A percentile compares a stretch with the other conserved stretches of the same genome.
Conservation (phyloP, 2,888 invertebrate species). For the Augiades crinisus region DNA sequence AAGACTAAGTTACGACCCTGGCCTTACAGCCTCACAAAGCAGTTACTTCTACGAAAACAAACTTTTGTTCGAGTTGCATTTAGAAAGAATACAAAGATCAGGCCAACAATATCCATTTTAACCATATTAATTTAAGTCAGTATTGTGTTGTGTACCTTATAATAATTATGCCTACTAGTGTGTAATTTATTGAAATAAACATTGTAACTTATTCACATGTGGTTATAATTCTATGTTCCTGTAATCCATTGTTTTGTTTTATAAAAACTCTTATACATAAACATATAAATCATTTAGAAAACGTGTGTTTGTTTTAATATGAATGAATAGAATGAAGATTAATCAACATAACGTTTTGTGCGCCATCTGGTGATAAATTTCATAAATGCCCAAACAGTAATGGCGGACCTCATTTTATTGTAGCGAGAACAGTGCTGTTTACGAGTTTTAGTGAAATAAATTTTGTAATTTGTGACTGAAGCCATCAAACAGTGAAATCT, state of each 20-base stretch:
- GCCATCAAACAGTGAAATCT: constrained; percentile 12
- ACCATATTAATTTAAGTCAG: constrained; percentile 34
- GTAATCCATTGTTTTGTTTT: constrained; percentile 34
- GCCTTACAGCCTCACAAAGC: constrained; percentile 88
- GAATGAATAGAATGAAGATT: not conserved
- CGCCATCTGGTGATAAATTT: constrained; percentile 63
- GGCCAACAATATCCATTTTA: constrained; percentile 75
- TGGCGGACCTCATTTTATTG: constrained; percentile 71
- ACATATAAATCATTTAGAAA: constrained; percentile 3
- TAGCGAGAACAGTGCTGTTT: constrained; percentile 49
- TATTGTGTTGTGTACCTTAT: constrained; percentile 45
- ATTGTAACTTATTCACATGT: constrained; percentile 27
- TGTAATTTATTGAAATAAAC: constrained; percentile 46
- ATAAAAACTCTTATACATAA: not conserved
- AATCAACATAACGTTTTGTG: constrained; percentile 25
- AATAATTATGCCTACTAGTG: constrained; percentile 49
- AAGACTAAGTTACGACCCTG: constrained; percentile 86
- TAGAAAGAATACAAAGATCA: constrained; percentile 88
- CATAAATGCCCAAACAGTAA: constrained; percentile 53
- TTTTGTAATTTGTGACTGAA: constrained; percentile 20
- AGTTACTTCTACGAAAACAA: constrained; percentile 94
- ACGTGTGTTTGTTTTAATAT: no score
- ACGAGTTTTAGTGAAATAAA: constrained; percentile 35
- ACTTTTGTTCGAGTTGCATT: constrained; percentile 91
- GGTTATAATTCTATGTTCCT: not conserved